Evolutionary conservation across 2,888 invertebrate species (phyloP).

Genomic region (Plebejus argus): DNA sequence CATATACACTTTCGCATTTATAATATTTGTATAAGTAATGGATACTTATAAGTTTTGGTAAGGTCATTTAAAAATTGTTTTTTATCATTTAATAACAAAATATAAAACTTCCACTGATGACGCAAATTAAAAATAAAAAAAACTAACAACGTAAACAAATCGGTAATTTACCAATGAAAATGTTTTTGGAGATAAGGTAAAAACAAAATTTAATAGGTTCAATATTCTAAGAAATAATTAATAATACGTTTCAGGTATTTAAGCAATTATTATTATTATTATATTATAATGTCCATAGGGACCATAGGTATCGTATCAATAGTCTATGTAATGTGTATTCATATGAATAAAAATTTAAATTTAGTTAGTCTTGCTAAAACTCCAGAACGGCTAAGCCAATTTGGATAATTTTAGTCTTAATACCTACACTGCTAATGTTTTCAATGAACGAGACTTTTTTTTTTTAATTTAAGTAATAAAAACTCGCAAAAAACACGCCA

Average conservation of each 20-base stretch:
- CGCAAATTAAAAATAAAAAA: neutral
- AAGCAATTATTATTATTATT: neutral
- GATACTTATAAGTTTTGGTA: neutral
- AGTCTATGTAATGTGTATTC: neutral
- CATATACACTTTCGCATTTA: neutral
- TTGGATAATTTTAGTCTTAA: too few relatives aligned
- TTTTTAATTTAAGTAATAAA: too few relatives aligned
- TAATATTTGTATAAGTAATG: neutral
- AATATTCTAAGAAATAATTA: neutral
- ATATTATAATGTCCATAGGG: neutral
- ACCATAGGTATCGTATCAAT: neutral
- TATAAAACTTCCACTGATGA: neutral
- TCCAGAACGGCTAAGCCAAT: too few relatives aligned
- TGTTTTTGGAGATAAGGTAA: neutral
- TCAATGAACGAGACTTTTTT: too few relatives aligned
- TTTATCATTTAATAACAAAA: neutral
- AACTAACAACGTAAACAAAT: neutral
- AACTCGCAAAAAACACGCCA: too few relatives aligned
- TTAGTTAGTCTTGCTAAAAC: too few relatives aligned
- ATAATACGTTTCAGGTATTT: neutral
- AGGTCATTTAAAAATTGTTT: neutral
- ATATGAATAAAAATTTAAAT: too few relatives aligned
- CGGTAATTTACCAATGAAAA: neutral
- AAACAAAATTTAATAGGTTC: neutral
- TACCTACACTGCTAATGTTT: too few relatives aligned